Evolutionary conservation across 2,113 vertebrate genomes (phyloP).

Genomic region (Kryptolebias marmoratus): DNA sequence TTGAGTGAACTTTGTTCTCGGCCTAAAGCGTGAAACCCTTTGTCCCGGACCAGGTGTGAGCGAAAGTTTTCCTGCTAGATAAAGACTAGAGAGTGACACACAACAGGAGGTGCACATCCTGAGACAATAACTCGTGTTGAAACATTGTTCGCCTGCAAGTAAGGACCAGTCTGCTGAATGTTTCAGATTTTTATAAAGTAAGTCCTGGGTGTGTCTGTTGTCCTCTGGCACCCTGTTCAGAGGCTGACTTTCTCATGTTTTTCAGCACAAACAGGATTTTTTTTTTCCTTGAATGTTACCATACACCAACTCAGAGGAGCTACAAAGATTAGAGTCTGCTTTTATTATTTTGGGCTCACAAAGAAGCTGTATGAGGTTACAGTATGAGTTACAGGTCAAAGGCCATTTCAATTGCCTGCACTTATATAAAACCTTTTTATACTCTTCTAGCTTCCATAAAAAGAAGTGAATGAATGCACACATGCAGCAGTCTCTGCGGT

Average conservation of each 20-base stretch:
- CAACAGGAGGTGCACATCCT: constrained; percentile 3
- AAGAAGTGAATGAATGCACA: background rate
- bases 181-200: constrained; percentile 20
- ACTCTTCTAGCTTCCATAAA: background rate
- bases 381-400: constrained; percentile 7
- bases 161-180: constrained; percentile 27
- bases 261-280: constrained; percentile 15
- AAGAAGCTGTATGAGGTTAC: background rate
- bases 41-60: constrained; percentile 29
- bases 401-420: background rate
- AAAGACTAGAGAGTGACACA: background rate
- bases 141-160: constrained; percentile 18
- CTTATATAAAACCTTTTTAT: background rate
- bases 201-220: constrained; percentile 48
- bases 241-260: constrained; percentile 22
- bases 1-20: background rate
- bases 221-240: constrained; percentile 27
- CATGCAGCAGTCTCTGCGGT: background rate
- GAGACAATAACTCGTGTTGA: constrained; percentile 1
- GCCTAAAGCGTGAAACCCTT: constrained; percentile 8
- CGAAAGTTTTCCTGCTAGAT: constrained; percentile 7
- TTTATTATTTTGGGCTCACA: constrained; percentile 8
- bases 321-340: background rate
- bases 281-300: background rate
- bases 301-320: background rate